These are phyloP conservation scores for Pemphredon lugubris DNA, from an alignment of 2,888 invertebrate species.

Conservation along the genomic window DNA sequence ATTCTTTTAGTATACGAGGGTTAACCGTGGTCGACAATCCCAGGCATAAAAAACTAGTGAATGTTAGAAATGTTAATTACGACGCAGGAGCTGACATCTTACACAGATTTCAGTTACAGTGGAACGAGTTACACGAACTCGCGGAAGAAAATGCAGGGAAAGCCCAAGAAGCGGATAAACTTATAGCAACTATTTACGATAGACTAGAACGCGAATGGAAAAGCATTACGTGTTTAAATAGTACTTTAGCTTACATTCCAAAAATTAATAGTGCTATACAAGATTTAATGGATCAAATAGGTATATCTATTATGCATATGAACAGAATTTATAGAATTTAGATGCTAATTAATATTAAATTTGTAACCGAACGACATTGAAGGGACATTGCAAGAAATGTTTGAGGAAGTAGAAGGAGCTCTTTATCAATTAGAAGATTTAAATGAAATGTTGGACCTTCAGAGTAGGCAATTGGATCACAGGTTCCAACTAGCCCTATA, in stretches of 20 bases:
- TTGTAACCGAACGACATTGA: no score
- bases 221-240: conserved; percentile 78
- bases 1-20: conserved; percentile 74
- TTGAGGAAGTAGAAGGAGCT: conserved; percentile 86
- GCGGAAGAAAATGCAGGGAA: conserved; percentile 85
- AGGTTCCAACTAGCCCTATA: conserved; percentile 87
- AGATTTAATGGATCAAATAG: conserved; percentile 81
- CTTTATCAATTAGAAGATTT: conserved; percentile 86
- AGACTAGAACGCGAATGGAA: conserved; percentile 81
- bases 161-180: conserved; percentile 83
- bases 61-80: conserved; percentile 79
- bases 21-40: conserved; percentile 70
- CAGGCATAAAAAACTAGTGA: conserved; percentile 65
- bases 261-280: conserved; percentile 81
- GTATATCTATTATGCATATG: conserved; percentile 69
- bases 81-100: conserved; percentile 87
- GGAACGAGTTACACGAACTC: conserved; percentile 87
- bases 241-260: conserved; percentile 80
- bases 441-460: conserved; percentile 87
- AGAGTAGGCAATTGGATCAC: conserved; percentile 88
- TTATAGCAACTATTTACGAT: conserved; percentile 75
- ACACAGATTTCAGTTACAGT: conserved; percentile 87
- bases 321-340: neutral
- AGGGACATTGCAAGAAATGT: conserved; percentile 83
- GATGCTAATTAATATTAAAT: neutral